Evolutionary conservation across 2,113 vertebrate genomes (phyloP).

Genomic region (Perccottus glenii): DNA sequence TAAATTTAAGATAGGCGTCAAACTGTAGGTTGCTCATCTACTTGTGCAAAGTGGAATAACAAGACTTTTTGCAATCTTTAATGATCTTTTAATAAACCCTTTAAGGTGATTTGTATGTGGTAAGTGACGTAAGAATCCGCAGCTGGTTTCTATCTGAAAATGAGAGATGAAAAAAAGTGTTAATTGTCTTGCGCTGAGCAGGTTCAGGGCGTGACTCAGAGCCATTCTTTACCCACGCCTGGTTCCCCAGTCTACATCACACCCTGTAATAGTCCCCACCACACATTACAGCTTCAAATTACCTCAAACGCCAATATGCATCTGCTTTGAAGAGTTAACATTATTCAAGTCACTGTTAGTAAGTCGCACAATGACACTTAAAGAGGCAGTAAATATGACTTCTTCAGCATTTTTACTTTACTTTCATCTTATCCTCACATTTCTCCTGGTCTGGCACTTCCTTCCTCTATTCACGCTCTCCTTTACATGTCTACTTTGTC

Average conservation of each 20-base stretch:
- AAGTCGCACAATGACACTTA: not conserved
- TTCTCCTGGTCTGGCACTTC: not conserved
- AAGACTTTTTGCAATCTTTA: too few relatives aligned
- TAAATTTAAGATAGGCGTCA: too few relatives aligned
- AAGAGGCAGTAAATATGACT: too few relatives aligned
- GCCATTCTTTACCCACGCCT: constrained; percentile 21
- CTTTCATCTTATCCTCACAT: not conserved
- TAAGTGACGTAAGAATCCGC: not conserved
- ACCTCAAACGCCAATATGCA: not conserved
- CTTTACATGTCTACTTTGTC: not conserved
- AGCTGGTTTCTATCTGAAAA: not conserved
- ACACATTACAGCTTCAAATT: not conserved
- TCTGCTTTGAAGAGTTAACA: constrained; percentile 5
- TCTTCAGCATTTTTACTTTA: not conserved
- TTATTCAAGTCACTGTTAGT: not conserved
- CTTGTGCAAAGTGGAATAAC: too few relatives aligned
- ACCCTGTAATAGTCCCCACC: not conserved
- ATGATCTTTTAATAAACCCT: too few relatives aligned
- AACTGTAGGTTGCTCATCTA: too few relatives aligned
- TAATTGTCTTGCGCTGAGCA: constrained; percentile 14
- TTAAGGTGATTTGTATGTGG: not conserved
- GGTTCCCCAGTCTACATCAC: constrained; percentile 11
- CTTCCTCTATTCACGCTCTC: not conserved
- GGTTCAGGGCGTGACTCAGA: constrained; percentile 36
- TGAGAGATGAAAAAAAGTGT: not conserved